Base-by-base conservation (phyloP, 2,797 vertebrate genomes). In the Trachops cirrhosus region DNA sequence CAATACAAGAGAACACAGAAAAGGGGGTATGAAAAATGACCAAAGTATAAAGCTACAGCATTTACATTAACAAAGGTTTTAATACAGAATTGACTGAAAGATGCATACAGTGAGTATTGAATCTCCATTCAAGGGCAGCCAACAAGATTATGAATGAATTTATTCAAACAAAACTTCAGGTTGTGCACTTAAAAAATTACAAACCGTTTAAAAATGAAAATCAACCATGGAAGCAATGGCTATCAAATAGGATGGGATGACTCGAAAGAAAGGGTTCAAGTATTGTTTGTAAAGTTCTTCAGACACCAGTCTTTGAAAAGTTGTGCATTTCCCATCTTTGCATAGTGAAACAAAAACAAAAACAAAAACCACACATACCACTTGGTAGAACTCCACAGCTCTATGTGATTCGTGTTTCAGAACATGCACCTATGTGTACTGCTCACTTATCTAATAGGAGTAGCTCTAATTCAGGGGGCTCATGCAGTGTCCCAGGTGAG, bases 301-400 rank as follows among this genome's bases (percentile, higher is more conserved):
- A 97, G 97, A 98, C 93, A 93, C 89, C 95, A 94, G 94, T 98
- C 97, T 98, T 97, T 85, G 96, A 98, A 94, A 97, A 97, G 97
- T 99, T 99, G 99, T 99, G 99, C 99, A 99, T 98, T 99, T 99
- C 98, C 98, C 99, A 98, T 98, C 98, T 99, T 99, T 99, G 99
- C 99, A 99, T 99, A 99, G 99, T 99, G 99, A 62, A 75, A 64
- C 44, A n/a, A 79, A 86, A n/a, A 83, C 54, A 2, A 57, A 91
- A 80, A 68, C 19, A 41, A 57, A 59, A 84, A 57, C 9, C 52
- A 91, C 94, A 93, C 74, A 86, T 78, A 74, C 52, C 91, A 99
- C 98, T 98, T 89, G 96, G 98, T 97, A 96, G 86, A 98, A 98
- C 94, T 97, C 97, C 97, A 98, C 50, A 88, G 96, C 97, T 97